These are phyloP conservation scores for Diaprepes abbreviatus DNA, from an alignment of 2,888 invertebrate genomes.

Conservation along the genomic window DNA sequence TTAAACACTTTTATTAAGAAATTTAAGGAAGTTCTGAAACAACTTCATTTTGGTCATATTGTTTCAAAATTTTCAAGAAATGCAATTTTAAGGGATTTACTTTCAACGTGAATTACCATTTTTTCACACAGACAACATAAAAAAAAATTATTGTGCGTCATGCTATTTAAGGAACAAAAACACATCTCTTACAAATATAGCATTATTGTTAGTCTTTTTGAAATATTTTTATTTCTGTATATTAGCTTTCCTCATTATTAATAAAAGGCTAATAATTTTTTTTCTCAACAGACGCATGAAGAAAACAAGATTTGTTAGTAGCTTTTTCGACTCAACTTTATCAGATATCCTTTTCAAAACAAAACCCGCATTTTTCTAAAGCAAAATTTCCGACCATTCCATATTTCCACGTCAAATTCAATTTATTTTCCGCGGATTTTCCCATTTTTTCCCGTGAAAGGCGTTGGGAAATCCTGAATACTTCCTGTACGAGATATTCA, in stretches of 20 bases:
- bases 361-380: constrained; percentile 10
- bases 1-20: too few relatives aligned
- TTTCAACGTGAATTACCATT: too few relatives aligned
- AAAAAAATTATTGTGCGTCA: too few relatives aligned
- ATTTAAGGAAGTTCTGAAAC: too few relatives aligned
- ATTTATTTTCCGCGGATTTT: constrained; percentile 38
- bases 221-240: too few relatives aligned
- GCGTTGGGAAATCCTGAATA: constrained; percentile 28
- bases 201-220: too few relatives aligned
- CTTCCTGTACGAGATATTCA: constrained; percentile 25
- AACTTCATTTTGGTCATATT: too few relatives aligned
- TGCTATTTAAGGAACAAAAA: too few relatives aligned
- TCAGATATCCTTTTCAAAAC: constrained; percentile 1
- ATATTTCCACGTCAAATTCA: constrained; percentile 34
- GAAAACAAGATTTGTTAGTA: not conserved
- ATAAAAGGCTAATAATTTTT: not conserved
- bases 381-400: constrained; percentile 1
- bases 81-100: too few relatives aligned
- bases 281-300: not conserved
- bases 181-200: too few relatives aligned
- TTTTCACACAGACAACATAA: too few relatives aligned
- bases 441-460: constrained; percentile 18
- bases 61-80: too few relatives aligned
- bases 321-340: not conserved
- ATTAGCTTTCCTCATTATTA: not conserved